Base-by-base conservation (phyloP, 2,888 invertebrate species). In the Pyrrhia umbra region DNA sequence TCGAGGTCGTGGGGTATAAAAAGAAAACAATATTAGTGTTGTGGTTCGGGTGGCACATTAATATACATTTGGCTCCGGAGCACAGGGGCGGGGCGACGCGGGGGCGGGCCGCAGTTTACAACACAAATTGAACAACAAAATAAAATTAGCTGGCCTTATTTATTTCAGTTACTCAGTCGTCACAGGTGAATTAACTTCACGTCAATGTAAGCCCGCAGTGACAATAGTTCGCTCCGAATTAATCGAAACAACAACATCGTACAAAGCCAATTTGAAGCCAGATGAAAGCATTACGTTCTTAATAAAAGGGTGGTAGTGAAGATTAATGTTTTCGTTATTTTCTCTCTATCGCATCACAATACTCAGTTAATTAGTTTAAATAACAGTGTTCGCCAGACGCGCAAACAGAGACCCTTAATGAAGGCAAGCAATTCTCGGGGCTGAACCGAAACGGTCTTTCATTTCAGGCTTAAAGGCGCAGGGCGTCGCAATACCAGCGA, bases 371-470 rank as follows among this genome's bases (percentile, higher is more conserved):
- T 94, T 94, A 93, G 92, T 90, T 87, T 87, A 91, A 93, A 93
- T 92, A 92, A 90, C 91, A 90, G 88, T 90, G 90, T 92, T 85
- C 83, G 89, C 92, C 92, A 93, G 93, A 92, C 92, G 91, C 91
- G 90, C 91, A 93, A 93, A 93, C 93, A 94, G 90, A 90, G 90
- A 85, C 85, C 85, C 87, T 88, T 94, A 94, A 94, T 94, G 92
- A 94, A 93, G 88, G 91, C 92, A 90, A 88, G 91, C 91, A 87
- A 90, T 90, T 90, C 89, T 87, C 88, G 86, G 83, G 86, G 81
- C 85, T 85, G 89, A 88, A 90, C 90, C 85, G 85, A 87, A 91
- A 88, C 85, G 88, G 88, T 92, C 90, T 91, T 92, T 93, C 91
- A 93, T 91, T 92, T 89, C 80, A 83, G 86, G 83, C 84, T 88